Evolutionary conservation across 2,888 invertebrate genomes (phyloP).

Genomic region (Desoria tigrina): DNA sequence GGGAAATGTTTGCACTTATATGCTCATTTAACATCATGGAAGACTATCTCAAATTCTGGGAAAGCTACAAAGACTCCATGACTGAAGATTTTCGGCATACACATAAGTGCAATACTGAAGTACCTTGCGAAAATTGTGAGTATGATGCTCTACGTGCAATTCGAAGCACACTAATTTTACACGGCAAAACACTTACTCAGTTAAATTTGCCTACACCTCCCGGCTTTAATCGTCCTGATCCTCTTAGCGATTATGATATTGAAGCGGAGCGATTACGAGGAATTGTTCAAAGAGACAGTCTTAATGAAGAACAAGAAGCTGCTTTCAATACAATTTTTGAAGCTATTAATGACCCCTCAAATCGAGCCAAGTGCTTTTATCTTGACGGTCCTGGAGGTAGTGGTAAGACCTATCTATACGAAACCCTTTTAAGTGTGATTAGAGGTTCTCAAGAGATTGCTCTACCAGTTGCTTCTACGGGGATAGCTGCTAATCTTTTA

Average conservation of each 20-base stretch:
- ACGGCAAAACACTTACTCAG: slow-evolving; percentile 16
- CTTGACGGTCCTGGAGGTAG: slow-evolving; percentile 58
- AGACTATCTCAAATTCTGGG: slow-evolving; percentile 51
- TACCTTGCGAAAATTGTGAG: slow-evolving; percentile 3
- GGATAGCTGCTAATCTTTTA: slow-evolving; percentile 55
- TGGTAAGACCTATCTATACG: slow-evolving; percentile 57
- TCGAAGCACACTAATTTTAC: slow-evolving; percentile 17
- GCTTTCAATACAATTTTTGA: slow-evolving; percentile 18
- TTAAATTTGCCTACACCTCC: slow-evolving; percentile 24
- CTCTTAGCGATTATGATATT: neutral
- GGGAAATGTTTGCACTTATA: slow-evolving; percentile 49
- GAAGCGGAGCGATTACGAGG: neutral
- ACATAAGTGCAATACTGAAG: neutral
- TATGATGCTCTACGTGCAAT: slow-evolving; percentile 29
- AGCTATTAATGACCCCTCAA: neutral
- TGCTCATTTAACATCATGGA: slow-evolving; percentile 41
- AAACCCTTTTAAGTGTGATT: slow-evolving; percentile 44
- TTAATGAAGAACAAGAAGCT: slow-evolving; percentile 20
- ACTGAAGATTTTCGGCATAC: slow-evolving; percentile 31
- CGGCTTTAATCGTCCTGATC: neutral
- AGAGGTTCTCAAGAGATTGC: slow-evolving; percentile 38
- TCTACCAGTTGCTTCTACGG: slow-evolving; percentile 54
- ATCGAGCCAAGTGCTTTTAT: slow-evolving; percentile 48
- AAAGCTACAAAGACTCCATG: slow-evolving; percentile 38
- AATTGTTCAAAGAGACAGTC: neutral